Base-by-base conservation (phyloP, 2,888 invertebrate genomes). In the Trachelus iudaicus region DNA sequence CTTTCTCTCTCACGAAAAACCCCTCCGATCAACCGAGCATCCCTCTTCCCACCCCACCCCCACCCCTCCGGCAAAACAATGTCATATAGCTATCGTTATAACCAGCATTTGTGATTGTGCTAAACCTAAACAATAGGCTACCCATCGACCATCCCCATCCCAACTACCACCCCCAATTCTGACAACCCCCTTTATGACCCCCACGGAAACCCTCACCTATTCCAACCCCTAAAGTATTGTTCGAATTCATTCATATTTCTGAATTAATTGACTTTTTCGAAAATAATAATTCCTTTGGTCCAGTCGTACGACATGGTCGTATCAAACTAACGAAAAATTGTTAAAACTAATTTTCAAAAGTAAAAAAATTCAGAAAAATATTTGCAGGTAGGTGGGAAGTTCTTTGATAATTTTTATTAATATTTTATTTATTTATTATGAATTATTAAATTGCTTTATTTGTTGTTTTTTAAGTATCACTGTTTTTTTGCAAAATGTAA, bases 41-140 rank as follows among this genome's bases (percentile, higher is more conserved):
- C 11, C 71, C 33, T 13, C 80, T 23, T 9, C 12, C 71, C 69
- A 30, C 2, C 31, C 69, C 69, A 69, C 69, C 23, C n/a, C 69
- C 69, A n/a, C 3, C 31, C 69, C 69, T 11, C 30, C 79, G 80
- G 82, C 78, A 78, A 83, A 82, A 82, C 83, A 83, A 82, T 82
- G 82, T 81, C 81, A 79, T 81, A 79, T 71, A 73, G 74, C 81
- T 79, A 74, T 77, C 74, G 79, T 83, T 79, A 79, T 83, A 83
- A 80, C 81, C 81, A 78, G 85, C 82, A 84, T 86, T 87, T 86
- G 86, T 86, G 85, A 87, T 87, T 87, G 87, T 83, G 85, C 86
- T 87, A 87, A 87, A 85, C 83, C 84, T 85, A 86, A 87, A 87
- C 87, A 87, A 87, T 87, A 83, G 85, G 79, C 81, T 82, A 83